Evolutionary conservation across 2,888 invertebrate species (phyloP).

Genomic region (Onthophagus sagittarius): DNA sequence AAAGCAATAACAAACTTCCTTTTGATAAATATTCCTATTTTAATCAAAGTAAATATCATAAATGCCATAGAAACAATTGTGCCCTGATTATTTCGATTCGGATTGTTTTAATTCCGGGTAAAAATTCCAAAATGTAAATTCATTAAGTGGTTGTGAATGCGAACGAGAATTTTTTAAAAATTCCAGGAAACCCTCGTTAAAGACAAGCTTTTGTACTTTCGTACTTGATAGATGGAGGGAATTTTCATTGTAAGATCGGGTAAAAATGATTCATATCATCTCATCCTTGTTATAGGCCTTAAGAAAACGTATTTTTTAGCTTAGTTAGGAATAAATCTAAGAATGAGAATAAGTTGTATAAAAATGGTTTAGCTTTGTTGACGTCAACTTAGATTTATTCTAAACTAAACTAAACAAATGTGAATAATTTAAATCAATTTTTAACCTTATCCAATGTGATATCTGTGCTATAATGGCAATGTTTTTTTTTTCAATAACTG

Average conservation of each 20-base stretch:
- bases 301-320: neutral
- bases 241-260: neutral
- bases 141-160: neutral
- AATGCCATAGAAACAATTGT: too few species aligned
- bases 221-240: neutral
- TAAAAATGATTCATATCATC: neutral
- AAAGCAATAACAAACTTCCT: too few species aligned
- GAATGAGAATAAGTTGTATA: too few species aligned
- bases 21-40: too few species aligned
- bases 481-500: neutral
- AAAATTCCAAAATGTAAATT: neutral
- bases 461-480: neutral
- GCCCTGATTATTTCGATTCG: too few species aligned
- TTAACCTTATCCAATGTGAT: neutral
- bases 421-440: neutral
- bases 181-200: neutral
- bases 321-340: neutral
- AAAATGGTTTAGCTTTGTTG: neutral
- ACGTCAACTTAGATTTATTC: neutral
- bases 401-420: neutral
- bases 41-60: too few species aligned
- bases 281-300: neutral
- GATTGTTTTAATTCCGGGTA: too few species aligned
- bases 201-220: neutral
- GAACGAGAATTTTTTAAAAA: neutral